Percentiles rank a stretch among this genome's conserved stretches.
phyloP scores from a whole-genome alignment of 2,797 vertebrate genomes.

The Eptatretus atami region DNA sequence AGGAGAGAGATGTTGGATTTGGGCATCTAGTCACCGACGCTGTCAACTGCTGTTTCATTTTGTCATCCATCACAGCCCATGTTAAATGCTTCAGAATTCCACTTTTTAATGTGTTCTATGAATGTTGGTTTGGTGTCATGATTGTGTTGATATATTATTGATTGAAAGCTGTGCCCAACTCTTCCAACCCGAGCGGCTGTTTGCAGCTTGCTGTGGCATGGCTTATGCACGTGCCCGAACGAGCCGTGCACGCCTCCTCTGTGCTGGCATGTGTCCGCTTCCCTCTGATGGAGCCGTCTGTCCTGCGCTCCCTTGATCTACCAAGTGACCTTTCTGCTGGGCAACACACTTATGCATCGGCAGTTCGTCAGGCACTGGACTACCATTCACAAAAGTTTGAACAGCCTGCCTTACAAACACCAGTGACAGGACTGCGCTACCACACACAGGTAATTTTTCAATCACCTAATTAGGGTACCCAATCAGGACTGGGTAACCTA shows the following conservation, averaged over 20 bases:
- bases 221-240: conserved; percentile 52
- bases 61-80: no score
- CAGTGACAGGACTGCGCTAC: conserved; percentile 49
- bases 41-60: no score
- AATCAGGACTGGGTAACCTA: no score
- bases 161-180: no score
- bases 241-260: conserved; percentile 52
- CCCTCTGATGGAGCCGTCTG: conserved; percentile 55
- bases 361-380: conserved; percentile 30
- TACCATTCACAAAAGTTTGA: conserved; percentile 56
- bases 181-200: no score
- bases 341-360: neutral
- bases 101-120: no score
- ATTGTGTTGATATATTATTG: no score
- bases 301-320: conserved; percentile 35
- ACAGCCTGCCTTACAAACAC: conserved; percentile 56
- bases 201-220: conserved; percentile 52
- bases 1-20: no score
- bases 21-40: no score
- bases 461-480: no score
- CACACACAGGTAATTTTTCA: conserved; percentile 15
- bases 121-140: no score
- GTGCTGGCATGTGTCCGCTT: conserved; percentile 65
- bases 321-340: conserved; percentile 19
- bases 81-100: no score